These are phyloP conservation scores for Micropoecilia bifurca DNA, from an alignment of 2,797 vertebrate species.

Conservation along the genomic window DNA sequence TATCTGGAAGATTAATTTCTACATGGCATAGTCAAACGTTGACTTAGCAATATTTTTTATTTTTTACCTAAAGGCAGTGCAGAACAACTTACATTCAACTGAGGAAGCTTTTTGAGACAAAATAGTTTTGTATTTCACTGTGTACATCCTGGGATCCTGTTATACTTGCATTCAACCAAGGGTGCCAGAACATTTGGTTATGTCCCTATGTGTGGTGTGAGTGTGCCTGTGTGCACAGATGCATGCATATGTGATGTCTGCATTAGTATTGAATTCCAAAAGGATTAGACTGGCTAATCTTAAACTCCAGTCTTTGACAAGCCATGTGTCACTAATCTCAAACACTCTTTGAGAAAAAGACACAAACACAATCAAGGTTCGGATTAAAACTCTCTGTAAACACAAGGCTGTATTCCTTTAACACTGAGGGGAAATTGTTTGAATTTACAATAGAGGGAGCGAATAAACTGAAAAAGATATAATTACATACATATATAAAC, in stretches of 20 bases:
- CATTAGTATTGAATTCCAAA: conserved; percentile 69
- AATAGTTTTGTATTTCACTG: conserved; percentile 2
- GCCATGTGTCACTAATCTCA: conserved; percentile 81
- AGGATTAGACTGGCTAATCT: conserved; percentile 79
- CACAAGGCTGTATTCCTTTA: conserved; percentile 46
- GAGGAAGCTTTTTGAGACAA: background rate
- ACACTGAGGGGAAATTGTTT: conserved; percentile 15
- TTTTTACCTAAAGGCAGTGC: background rate
- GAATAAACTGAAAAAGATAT: background rate
- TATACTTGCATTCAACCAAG: background rate
- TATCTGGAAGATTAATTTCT: background rate
- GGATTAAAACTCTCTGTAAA: conserved; percentile 58
- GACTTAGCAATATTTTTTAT: background rate
- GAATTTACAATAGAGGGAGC: conserved; percentile 18
- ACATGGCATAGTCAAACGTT: background rate
- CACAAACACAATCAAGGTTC: conserved; percentile 65
- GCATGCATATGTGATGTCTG: conserved; percentile 72
- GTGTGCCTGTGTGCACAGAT: conserved; percentile 20
- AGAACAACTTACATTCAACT: background rate
- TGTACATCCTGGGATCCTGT: background rate
- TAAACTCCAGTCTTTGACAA: conserved; percentile 77
- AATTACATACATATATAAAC: background rate
- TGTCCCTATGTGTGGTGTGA: conserved; percentile 6
- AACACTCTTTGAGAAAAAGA: conserved; percentile 67
- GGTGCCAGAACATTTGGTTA: background rate